These are phyloP conservation scores for Sula dactylatra DNA, from an alignment of 2,113 vertebrate species.

Conservation along the genomic window DNA sequence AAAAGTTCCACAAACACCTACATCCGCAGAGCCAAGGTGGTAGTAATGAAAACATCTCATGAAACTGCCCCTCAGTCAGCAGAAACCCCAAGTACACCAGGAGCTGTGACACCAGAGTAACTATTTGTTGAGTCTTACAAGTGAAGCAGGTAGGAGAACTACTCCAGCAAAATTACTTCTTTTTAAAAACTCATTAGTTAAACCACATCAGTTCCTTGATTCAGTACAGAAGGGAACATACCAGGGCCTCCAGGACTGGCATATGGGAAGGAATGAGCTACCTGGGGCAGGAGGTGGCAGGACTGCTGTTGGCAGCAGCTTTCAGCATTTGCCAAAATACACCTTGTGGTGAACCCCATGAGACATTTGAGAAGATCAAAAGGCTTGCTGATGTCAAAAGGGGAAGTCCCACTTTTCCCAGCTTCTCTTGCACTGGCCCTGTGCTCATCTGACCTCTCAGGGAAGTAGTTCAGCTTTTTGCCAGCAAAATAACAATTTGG, in stretches of 20 bases:
- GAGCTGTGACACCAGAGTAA: not conserved
- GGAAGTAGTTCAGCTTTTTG: not conserved
- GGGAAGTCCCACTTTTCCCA: not conserved
- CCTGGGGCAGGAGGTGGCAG: not conserved
- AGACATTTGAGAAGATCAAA: not conserved
- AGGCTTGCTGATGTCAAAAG: not conserved
- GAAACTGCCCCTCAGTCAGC: not conserved
- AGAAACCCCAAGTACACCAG: not conserved
- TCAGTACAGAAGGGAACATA: not conserved
- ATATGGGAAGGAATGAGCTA: rapidly evolving
- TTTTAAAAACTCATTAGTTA: not conserved
- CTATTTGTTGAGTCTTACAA: not conserved
- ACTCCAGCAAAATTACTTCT: not conserved
- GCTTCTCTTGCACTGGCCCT: not conserved
- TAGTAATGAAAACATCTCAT: not conserved
- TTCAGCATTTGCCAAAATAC: not conserved
- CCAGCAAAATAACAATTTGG: not conserved
- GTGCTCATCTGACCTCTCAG: not conserved
- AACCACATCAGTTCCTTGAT: not conserved
- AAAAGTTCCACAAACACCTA: not conserved
- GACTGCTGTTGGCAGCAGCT: not conserved
- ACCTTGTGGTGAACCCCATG: not conserved
- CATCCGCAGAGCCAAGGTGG: not conserved
- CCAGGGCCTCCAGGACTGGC: not conserved
- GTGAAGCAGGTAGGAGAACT: not conserved